phyloP scores from a whole-genome alignment of 2,797 vertebrate genomes.

The Chaetodon trifasciatus region DNA sequence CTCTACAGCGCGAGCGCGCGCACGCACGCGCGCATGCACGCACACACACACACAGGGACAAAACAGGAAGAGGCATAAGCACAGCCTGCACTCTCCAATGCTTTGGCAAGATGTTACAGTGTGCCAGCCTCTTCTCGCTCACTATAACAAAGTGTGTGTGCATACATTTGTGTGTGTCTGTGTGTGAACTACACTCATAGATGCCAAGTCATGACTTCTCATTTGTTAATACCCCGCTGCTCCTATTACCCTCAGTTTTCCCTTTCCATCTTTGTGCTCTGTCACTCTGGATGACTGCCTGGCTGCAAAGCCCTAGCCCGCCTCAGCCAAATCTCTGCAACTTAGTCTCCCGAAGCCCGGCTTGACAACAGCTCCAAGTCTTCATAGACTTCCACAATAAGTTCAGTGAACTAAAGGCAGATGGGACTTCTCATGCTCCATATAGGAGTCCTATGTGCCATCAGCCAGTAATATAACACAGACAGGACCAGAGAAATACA shows the following conservation, averaged over 20 bases:
- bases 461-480: conserved; percentile 64
- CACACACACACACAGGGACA: conserved; percentile 47
- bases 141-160: conserved; percentile 37
- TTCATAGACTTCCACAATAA: conserved; percentile 60
- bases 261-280: conserved; percentile 68
- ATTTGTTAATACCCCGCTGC: conserved; percentile 73
- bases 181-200: conserved; percentile 61
- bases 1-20: conserved; percentile 44
- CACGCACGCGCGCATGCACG: conserved; percentile 16
- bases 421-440: conserved; percentile 67
- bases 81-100: conserved; percentile 61
- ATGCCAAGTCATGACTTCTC: conserved; percentile 81
- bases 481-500: conserved; percentile 60
- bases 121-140: conserved; percentile 57
- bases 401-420: conserved; percentile 63
- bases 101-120: conserved; percentile 59
- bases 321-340: conserved; percentile 69
- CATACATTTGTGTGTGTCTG: conserved; percentile 23
- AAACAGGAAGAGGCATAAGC: conserved; percentile 66
- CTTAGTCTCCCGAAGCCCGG: conserved; percentile 52
- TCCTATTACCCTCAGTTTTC: conserved; percentile 69
- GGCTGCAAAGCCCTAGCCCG: conserved; percentile 57
- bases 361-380: conserved; percentile 66
- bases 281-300: conserved; percentile 77
- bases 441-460: conserved; percentile 59